phyloP scores from a whole-genome alignment of 2,113 vertebrate genomes.

The Rhagologus leucostigma region DNA sequence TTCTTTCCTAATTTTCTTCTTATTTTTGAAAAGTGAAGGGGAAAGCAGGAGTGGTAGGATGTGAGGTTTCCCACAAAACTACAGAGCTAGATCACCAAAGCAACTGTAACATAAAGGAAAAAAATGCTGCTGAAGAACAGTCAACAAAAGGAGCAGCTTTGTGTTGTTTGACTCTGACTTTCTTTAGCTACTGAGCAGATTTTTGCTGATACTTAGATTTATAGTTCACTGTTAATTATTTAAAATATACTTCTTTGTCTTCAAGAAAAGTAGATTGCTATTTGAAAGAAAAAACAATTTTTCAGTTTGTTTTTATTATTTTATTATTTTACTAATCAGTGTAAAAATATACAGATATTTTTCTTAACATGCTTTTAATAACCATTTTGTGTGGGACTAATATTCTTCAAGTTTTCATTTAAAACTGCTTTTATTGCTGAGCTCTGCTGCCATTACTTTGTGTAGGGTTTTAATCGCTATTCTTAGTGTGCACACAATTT shows the following conservation, averaged over 20 bases:
- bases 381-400: background rate
- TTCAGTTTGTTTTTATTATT: background rate
- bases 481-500: background rate
- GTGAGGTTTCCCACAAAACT: background rate
- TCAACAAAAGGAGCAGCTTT: background rate
- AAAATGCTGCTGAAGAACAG: background rate
- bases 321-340: background rate
- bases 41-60: background rate
- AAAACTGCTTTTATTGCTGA: conserved; percentile 3
- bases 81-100: background rate
- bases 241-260: background rate
- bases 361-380: background rate
- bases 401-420: background rate
- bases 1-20: background rate
- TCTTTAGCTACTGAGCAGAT: background rate
- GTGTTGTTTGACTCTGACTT: background rate
- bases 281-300: background rate
- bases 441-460: background rate
- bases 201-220: background rate
- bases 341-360: background rate
- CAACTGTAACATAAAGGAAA: background rate
- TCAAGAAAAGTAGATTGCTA: background rate
- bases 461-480: background rate
- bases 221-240: background rate
- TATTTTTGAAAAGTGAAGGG: background rate